Conservation (phyloP, 2,113 vertebrate genomes). For the Colinus virginianus region DNA sequence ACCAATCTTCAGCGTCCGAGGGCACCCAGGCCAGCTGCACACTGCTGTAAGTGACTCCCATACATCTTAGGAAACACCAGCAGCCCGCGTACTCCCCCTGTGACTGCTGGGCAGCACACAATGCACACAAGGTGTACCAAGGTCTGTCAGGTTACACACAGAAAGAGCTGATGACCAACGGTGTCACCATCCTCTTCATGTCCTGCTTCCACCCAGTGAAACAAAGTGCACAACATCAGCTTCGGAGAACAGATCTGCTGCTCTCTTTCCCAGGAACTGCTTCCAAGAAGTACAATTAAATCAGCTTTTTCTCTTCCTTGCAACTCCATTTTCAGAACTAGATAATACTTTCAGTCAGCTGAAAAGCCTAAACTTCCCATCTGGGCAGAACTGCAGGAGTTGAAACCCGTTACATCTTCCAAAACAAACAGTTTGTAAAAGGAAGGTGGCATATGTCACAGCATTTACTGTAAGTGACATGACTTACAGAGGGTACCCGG, state of each 20-base stretch:
- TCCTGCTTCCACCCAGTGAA: background rate
- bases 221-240: background rate
- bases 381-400: background rate
- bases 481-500: background rate
- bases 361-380: background rate
- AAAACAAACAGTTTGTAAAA: background rate
- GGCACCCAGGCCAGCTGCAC: background rate
- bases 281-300: background rate
- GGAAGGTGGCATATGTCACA: background rate
- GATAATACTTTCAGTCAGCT: background rate
- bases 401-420: background rate
- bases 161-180: fast-evolving
- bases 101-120: background rate
- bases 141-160: no score
- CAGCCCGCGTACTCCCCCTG: background rate
- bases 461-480: background rate
- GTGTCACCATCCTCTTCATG: background rate
- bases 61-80: background rate
- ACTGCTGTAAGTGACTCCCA: background rate
- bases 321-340: background rate
- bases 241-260: background rate
- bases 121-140: background rate
- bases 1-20: background rate
- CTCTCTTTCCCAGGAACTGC: background rate
- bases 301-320: background rate